phyloP scores from a whole-genome alignment of 2,797 vertebrate species.

The Hoplostethus mediterraneus region DNA sequence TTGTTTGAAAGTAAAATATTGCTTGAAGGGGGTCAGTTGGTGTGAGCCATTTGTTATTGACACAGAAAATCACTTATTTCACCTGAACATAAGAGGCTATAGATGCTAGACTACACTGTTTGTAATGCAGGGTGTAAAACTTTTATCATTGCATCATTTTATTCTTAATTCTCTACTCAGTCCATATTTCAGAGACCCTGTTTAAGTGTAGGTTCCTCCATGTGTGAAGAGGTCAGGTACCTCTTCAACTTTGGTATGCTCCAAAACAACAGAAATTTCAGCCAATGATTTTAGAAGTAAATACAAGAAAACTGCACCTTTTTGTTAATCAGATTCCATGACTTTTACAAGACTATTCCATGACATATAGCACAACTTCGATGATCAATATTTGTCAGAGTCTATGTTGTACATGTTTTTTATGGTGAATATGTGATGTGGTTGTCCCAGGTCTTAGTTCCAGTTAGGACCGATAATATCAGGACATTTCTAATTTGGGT shows the following conservation, averaged over 20 bases:
- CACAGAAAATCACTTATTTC: conserved; percentile 30
- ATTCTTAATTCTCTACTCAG: conserved; percentile 42
- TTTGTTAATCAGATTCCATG: no score
- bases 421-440: no score
- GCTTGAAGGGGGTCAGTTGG: not conserved
- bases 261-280: conserved; percentile 7
- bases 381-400: no score
- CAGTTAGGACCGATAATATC: no score
- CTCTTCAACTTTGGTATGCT: conserved; percentile 35
- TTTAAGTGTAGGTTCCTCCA: conserved; percentile 14
- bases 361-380: no score
- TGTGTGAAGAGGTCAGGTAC: no score
- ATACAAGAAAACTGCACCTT: conserved; percentile 28
- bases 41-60: conserved; percentile 10
- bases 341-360: no score
- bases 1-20: conserved; percentile 16
- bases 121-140: conserved; percentile 3
- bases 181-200: conserved; percentile 29
- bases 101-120: no score
- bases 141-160: not conserved
- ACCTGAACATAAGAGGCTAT: conserved; percentile 13
- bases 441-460: no score
- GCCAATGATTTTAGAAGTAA: conserved; percentile 15
- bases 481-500: no score
- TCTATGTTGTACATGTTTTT: no score